A percentile compares a stretch with the other conserved stretches of the same genome.
Conservation (phyloP, 2,888 invertebrate genomes). For the Arenicola marina region DNA sequence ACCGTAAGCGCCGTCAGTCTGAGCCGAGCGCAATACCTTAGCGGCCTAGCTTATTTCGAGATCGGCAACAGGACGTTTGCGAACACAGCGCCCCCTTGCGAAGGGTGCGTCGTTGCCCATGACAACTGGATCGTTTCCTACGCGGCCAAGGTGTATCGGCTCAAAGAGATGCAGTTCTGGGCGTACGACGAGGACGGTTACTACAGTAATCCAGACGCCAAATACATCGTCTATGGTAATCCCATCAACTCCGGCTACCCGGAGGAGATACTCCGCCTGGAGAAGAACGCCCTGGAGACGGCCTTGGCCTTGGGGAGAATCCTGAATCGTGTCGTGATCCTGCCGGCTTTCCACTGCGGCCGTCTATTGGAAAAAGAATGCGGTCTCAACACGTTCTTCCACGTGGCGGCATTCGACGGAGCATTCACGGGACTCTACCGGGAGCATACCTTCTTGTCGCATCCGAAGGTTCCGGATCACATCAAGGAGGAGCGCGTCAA, state of each 20-base stretch:
- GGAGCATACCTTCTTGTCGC: slow-evolving; percentile 10
- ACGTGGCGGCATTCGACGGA: background rate
- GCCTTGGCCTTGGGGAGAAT: slow-evolving; percentile 4
- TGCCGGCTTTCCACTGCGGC: slow-evolving; percentile 21
- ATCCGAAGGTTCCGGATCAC: slow-evolving; percentile 1
- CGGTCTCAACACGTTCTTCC: slow-evolving; percentile 1
- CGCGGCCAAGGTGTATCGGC: slow-evolving; percentile 21
- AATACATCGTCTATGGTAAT: slow-evolving; percentile 19
- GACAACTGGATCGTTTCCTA: slow-evolving; percentile 24
- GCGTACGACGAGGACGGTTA: slow-evolving; percentile 12
- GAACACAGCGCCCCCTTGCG: background rate
- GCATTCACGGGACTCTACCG: slow-evolving; percentile 4
- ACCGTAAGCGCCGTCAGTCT: background rate
- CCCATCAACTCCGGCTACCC: slow-evolving; percentile 7
- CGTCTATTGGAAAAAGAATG: background rate
- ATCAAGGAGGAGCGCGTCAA: background rate
- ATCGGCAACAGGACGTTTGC: background rate
- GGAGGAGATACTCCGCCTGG: background rate
- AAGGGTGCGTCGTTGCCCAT: slow-evolving; percentile 16
- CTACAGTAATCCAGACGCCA: slow-evolving; percentile 7
- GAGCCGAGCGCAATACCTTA: slow-evolving; percentile 5
- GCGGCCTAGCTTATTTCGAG: slow-evolving; percentile 20
- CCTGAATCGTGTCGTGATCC: slow-evolving; percentile 13
- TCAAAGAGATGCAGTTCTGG: slow-evolving; percentile 21
- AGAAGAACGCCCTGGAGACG: background rate